Base-by-base conservation (phyloP, 2,113 vertebrate species). In the Hippocampus comes region DNA sequence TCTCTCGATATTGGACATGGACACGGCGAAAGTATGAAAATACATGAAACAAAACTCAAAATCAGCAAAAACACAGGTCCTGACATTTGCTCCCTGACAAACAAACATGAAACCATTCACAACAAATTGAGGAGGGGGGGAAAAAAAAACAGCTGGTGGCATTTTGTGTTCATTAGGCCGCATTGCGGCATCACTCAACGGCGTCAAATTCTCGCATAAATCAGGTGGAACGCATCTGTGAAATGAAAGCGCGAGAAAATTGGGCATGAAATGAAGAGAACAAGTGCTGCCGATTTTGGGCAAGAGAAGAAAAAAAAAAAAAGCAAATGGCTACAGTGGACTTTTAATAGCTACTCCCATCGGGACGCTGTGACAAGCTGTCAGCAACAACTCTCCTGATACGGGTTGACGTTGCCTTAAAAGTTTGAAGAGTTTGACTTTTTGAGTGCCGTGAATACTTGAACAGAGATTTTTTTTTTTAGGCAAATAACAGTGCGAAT, bases 281-380 rank as follows among this genome's bases (percentile, higher is more conserved):
- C 5, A 61, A 60, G 25, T 38, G 42, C n/a, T 48, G 53, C 66
- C 72, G 48, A 64, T 49, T 80, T 81, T 49, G 59, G 53, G 61
- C 53, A 69, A 76, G 42, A 14, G 23, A 66, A 43, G 15, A 27
- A 61, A 70, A 81, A 66, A 74, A 84, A 79, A 70, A 81, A 66
- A 73, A 72, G 75, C 83, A 79, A 72, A 75, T 59, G 65, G 67
- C 82, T 70, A 78, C 75, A 38, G 72, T 63, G 30, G 67, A 79
- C 67, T 84, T 79, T 78, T 81, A 89, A 87, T 84, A 89, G 82
- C 75, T 75, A 63, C 70, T 86, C 81, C 81, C 82, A 73, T 38
- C 68, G 72, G 74, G 79, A 70, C 61, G 73, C 80, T 78, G 51
- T 84, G 80, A 89, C 82, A 86, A 79, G 75, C 70, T 86, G 81